Evolutionary conservation across 2,888 invertebrate genomes (phyloP).

Genomic region (Gryllus longicercus): DNA sequence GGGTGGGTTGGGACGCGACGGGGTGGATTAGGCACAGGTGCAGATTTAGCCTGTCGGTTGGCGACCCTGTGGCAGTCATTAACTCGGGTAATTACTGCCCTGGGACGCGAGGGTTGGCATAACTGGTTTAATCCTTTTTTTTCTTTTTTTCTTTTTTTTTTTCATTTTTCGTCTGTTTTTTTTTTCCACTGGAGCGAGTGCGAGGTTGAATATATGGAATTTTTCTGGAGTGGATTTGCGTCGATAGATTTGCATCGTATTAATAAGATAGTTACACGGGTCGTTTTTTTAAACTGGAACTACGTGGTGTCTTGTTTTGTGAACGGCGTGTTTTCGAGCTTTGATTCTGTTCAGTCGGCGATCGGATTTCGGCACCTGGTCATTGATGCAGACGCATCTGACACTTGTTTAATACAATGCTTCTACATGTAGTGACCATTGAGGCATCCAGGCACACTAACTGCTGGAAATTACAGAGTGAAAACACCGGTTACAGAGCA

Average conservation of each 20-base stretch:
- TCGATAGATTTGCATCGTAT: not conserved
- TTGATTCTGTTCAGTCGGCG: no score
- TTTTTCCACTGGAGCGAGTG: not conserved
- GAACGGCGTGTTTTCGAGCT: no score
- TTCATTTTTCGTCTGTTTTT: no score
- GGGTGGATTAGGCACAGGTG: constrained; percentile 11
- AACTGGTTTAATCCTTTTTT: not conserved
- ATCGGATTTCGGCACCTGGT: no score
- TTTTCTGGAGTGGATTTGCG: not conserved
- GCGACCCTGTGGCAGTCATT: not conserved
- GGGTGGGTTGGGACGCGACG: not conserved
- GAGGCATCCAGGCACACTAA: no score
- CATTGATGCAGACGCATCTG: no score
- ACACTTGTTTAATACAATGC: no score
- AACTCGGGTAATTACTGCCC: constrained; percentile 4
- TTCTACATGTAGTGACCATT: no score
- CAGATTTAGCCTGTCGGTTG: not conserved
- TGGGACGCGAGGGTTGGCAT: constrained; percentile 3
- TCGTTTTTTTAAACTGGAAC: not conserved
- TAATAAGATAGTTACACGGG: not conserved
- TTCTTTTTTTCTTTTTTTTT: no score
- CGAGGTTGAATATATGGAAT: not conserved
- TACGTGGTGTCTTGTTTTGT: no score
- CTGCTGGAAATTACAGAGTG: no score
- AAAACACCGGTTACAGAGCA: no score